Conservation (phyloP, 2,888 invertebrate genomes). For the Lucinisca nassula region DNA sequence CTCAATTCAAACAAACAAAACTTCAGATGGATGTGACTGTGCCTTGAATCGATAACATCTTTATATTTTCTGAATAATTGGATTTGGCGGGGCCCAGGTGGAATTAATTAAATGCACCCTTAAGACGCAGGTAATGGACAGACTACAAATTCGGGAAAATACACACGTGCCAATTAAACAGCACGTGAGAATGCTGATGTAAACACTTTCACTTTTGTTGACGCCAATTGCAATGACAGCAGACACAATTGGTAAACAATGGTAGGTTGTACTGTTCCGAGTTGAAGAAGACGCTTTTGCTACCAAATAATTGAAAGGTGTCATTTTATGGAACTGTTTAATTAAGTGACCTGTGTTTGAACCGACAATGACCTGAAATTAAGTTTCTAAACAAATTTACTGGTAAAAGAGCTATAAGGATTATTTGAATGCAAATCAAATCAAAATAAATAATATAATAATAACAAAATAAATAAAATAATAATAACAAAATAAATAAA, state of each 20-base stretch:
- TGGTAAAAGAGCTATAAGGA: too few species aligned
- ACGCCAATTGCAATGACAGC: not conserved
- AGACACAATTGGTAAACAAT: not conserved
- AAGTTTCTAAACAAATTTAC: too few species aligned
- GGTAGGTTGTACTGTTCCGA: not conserved
- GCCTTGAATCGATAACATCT: too few species aligned
- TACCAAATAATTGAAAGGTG: not conserved
- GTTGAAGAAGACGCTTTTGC: not conserved
- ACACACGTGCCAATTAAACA: not conserved
- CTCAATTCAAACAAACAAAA: too few species aligned
- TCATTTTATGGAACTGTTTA: not conserved
- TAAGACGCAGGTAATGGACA: not conserved
- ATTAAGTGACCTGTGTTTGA: not conserved
- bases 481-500: too few species aligned
- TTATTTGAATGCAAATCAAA: too few species aligned
- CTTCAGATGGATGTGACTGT: too few species aligned
- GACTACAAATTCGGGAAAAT: not conserved
- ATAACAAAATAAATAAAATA: too few species aligned
- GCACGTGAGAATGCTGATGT: not conserved
- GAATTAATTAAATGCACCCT: not conserved
- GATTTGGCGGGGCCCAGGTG: not conserved
- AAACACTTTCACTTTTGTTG: conserved; percentile 6
- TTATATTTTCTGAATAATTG: not conserved
- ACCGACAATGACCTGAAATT: not conserved
- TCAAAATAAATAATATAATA: too few species aligned